Evolutionary conservation across 2,888 invertebrate species (phyloP).

Genomic region (Clitarchus hookeri): DNA sequence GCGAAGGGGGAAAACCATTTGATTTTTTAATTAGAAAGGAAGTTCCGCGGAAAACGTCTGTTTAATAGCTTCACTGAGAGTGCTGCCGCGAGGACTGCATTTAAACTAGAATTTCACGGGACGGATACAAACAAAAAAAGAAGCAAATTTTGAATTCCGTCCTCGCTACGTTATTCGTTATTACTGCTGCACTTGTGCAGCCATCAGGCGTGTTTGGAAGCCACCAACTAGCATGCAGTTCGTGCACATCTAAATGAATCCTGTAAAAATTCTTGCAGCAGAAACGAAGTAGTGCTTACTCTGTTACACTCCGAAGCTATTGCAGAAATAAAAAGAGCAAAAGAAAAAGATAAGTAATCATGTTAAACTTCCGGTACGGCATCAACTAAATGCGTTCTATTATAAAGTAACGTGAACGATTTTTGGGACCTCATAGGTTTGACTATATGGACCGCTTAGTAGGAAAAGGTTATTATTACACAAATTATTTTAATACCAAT

Average conservation of each 20-base stretch:
- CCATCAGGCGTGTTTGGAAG: not conserved
- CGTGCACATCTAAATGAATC: not conserved
- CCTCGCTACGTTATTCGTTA: not conserved
- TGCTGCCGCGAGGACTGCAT: not conserved
- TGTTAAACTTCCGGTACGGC: too few species aligned
- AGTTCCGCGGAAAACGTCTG: not conserved
- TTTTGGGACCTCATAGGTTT: too few species aligned
- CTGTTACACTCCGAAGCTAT: too few species aligned
- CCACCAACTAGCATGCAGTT: not conserved
- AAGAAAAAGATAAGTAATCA: too few species aligned
- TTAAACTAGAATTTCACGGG: not conserved
- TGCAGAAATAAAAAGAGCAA: too few species aligned
- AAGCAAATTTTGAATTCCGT: not conserved
- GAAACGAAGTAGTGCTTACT: not conserved
- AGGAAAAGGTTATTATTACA: too few species aligned
- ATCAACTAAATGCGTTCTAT: too few species aligned
- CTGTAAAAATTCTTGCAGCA: not conserved
- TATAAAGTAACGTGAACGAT: too few species aligned
- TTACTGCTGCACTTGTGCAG: not conserved
- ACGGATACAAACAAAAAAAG: not conserved
- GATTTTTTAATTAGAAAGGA: slow-evolving; percentile 4
- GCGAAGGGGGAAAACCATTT: not conserved
- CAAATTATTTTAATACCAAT: too few species aligned
- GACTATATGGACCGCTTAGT: too few species aligned
- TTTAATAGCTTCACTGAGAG: not conserved